Base-by-base conservation (phyloP, 1,140 invertebrate species). In the Batillaria attramentaria region DNA sequence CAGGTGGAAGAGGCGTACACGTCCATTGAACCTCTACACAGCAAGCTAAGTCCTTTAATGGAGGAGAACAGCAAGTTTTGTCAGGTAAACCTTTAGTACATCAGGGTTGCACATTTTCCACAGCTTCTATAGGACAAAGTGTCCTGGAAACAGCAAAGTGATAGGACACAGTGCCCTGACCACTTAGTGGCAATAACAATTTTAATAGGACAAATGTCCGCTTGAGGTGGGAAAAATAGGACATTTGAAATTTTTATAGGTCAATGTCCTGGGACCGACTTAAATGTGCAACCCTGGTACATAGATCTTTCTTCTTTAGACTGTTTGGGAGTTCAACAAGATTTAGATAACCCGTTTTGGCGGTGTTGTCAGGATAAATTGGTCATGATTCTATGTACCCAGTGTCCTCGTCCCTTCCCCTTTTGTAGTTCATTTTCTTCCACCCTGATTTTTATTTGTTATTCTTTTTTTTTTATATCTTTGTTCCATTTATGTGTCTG, bases 1-100 rank as follows among this genome's bases (percentile, higher is more conserved):
- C 93, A 93, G 80, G 93, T 95, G 77, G 92, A 94, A 65, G 91
- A 93, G 42, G 92, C 93, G 28, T 94, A 98, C 79, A 91, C 92
- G 65, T 91, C 93, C 13, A 93, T 97, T 0, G 93, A 95, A 20
- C 92, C 93, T 8, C 91, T 99, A 2, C 95, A 94, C 62, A 93
- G 94, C 18, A 95, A 95, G 54, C 90, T 99, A 13, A 95, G 95
- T 87, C 93, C 95, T 68, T 95, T 99, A 0, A 93, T 96, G 50
- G 95, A 97, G 81, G 98, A 99, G 91, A 98, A 98, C 90, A 95
- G 95, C 81, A 93, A 95, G 31, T 97, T 99, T 91, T 92, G 92
- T 84, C 93, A 91, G 88, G 91, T 91, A 83, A 80, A 60, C 18
- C 10, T 62, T 62, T 62, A 62, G 24, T 5, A n/a, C n/a, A n/a